Conservation (phyloP, 2,113 vertebrate genomes). For the Eolophus roseicapilla region DNA sequence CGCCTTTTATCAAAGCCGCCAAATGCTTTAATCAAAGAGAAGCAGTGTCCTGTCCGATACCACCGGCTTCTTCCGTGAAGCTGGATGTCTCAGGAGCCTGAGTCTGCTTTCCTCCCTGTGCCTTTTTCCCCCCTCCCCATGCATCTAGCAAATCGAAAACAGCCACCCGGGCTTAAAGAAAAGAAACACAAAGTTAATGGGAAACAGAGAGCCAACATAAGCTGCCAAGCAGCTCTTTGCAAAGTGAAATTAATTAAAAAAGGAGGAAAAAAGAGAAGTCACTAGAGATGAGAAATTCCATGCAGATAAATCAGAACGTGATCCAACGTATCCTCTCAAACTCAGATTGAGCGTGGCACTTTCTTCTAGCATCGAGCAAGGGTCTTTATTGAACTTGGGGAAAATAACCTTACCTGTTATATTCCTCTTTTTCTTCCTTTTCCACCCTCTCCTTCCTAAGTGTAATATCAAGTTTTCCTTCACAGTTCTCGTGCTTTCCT, state of each 20-base stretch:
- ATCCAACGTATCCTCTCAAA: background rate
- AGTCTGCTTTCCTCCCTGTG: background rate
- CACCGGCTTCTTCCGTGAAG: background rate
- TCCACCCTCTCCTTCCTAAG: background rate
- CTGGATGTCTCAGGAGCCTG: background rate
- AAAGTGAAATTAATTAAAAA: conserved; percentile 54
- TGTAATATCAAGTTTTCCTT: background rate
- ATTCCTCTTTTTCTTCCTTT: background rate
- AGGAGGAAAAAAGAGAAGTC: background rate
- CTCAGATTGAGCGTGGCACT: background rate
- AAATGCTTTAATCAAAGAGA: conserved; percentile 54
- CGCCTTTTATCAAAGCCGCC: conserved; percentile 72
- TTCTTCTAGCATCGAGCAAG: background rate
- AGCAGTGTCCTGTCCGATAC: conserved; percentile 23
- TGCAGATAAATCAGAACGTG: background rate
- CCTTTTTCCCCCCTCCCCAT: background rate
- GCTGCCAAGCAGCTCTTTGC: conserved; percentile 16
- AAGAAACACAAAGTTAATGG: conserved; percentile 42
- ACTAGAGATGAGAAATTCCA: background rate
- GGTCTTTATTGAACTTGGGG: background rate
- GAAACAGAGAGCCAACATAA: conserved; percentile 25
- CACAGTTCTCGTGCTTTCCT: background rate
- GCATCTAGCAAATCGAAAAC: conserved; percentile 22
- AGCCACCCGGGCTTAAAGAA: conserved; percentile 2
- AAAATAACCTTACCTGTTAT: background rate